Conservation (phyloP, 2,888 invertebrate genomes). For the Dendrolimus houi region DNA sequence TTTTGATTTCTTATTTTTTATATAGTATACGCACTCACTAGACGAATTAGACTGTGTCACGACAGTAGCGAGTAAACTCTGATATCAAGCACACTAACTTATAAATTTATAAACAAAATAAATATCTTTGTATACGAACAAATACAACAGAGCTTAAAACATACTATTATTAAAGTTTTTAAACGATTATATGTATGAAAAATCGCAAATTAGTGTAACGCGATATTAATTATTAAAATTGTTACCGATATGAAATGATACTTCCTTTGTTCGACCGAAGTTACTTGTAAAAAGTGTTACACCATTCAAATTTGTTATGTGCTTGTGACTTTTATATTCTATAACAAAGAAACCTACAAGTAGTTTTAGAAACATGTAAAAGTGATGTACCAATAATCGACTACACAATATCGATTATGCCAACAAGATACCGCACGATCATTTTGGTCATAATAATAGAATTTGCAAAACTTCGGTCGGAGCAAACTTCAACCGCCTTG, state of each 20-base stretch:
- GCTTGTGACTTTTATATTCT: too few species aligned
- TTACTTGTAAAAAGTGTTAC: too few species aligned
- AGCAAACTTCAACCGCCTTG: slow-evolving; percentile 13
- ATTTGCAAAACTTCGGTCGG: neutral
- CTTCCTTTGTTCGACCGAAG: neutral
- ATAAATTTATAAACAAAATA: slow-evolving; percentile 31
- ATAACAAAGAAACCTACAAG: neutral
- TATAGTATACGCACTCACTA: slow-evolving; percentile 62
- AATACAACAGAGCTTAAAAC: slow-evolving; percentile 71
- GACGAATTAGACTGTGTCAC: slow-evolving; percentile 50
- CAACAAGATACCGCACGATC: too few species aligned
- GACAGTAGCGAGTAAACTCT: slow-evolving; percentile 42
- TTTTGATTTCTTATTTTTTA: slow-evolving; percentile 23
- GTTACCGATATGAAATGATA: slow-evolving; percentile 5
- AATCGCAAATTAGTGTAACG: slow-evolving; percentile 24
- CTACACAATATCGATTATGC: neutral
- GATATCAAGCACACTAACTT: slow-evolving; percentile 53
- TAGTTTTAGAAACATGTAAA: too few species aligned
- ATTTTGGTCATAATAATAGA: neutral
- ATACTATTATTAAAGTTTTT: slow-evolving; percentile 51
- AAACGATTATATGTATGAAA: slow-evolving; percentile 47
- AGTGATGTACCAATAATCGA: neutral
- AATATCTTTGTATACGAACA: slow-evolving; percentile 72
- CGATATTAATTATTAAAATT: slow-evolving; percentile 15
- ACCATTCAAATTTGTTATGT: too few species aligned